A percentile compares a stretch with the other conserved stretches of the same genome.
These are phyloP conservation scores for Adelosebastes latens DNA, from an alignment of 2,797 vertebrate genomes.

Conservation along the genomic window DNA sequence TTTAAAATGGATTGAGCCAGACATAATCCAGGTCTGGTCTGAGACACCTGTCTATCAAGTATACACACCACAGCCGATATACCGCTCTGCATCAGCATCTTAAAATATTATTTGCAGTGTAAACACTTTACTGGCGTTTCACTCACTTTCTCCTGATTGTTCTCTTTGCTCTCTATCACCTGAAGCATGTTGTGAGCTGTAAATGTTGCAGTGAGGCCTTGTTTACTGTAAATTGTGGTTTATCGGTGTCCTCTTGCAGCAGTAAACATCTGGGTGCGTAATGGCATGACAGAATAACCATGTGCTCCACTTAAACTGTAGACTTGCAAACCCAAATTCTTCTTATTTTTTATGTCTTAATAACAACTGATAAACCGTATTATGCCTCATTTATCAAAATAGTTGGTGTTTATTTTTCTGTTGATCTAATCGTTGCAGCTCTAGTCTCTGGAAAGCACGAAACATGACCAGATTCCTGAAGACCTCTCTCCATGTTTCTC, in stretches of 20 bases:
- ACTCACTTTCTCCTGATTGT: neutral
- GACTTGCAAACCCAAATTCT: neutral
- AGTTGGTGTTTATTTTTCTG: neutral
- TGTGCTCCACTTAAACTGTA: neutral
- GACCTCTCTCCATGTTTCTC: neutral
- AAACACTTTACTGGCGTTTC: neutral
- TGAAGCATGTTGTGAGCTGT: neutral
- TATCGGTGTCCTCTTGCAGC: neutral
- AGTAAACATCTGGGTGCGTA: neutral
- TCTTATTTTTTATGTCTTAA: neutral
- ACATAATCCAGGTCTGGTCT: neutral
- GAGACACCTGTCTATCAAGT: neutral
- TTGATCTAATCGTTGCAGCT: neutral
- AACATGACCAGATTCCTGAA: neutral
- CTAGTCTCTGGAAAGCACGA: neutral
- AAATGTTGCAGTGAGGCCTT: neutral
- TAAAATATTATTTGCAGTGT: neutral
- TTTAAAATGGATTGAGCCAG: neutral
- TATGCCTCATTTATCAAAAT: neutral
- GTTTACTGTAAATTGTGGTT: slow-evolving; percentile 13
- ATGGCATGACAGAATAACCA: neutral
- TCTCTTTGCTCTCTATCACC: neutral
- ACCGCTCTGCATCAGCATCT: neutral
- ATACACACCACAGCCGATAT: neutral
- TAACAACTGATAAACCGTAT: neutral